Percentiles rank a stretch among this genome's conserved stretches.
These are phyloP conservation scores for Cyphomyrus discorhynchus DNA, from an alignment of 2,113 vertebrate species.

Conservation along the genomic window DNA sequence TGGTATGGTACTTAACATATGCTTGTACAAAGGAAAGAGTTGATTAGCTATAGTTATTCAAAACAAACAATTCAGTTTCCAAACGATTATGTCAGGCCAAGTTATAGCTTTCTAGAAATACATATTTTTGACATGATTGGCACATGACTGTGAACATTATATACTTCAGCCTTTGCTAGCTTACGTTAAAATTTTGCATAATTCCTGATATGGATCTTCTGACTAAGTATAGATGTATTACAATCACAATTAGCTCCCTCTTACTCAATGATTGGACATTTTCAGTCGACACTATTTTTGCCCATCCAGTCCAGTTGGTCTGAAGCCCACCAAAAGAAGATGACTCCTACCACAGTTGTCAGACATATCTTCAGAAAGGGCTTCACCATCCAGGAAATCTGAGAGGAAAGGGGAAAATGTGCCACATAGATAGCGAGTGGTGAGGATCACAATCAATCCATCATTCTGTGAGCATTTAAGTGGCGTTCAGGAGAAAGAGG, in stretches of 20 bases:
- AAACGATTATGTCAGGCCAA: not conserved
- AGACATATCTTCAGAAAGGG: conserved; percentile 40
- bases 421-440: not conserved
- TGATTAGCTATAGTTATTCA: not conserved
- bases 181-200: not conserved
- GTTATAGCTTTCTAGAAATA: not conserved
- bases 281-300: not conserved
- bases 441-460: not conserved
- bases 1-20: not conserved
- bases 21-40: not conserved
- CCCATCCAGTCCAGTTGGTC: conserved; percentile 41
- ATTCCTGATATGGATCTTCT: not conserved
- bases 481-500: not conserved
- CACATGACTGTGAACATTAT: not conserved
- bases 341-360: conserved; percentile 42
- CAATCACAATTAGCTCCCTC: not conserved
- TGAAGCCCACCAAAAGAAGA: conserved; percentile 51
- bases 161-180: not conserved
- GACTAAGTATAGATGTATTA: not conserved
- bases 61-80: not conserved
- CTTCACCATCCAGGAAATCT: conserved; percentile 45
- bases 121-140: not conserved
- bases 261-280: not conserved
- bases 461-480: not conserved
- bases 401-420: conserved; percentile 6